Evolutionary conservation across 2,113 vertebrate species (phyloP).

Genomic region (Capreolus pygargus): DNA sequence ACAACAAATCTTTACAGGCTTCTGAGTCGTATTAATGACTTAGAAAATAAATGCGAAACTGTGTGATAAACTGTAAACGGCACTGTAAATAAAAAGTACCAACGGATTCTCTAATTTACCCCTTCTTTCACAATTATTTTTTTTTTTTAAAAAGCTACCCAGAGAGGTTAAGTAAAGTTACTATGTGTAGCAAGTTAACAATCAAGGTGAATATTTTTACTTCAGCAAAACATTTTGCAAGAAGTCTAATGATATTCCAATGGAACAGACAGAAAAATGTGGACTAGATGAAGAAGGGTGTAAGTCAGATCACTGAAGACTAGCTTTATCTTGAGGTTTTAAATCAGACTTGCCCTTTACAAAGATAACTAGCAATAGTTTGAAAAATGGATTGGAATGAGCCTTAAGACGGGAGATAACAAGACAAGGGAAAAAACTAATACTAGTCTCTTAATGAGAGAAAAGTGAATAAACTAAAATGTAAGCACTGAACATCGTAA

Average conservation of each 20-base stretch:
- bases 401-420: not conserved
- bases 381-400: conserved; percentile 14
- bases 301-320: not conserved
- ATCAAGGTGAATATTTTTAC: not conserved
- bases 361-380: not conserved
- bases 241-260: not conserved
- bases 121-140: not conserved
- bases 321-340: not conserved
- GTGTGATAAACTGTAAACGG: not conserved
- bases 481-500: not conserved
- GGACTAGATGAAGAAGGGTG: not conserved
- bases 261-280: not conserved
- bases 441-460: not conserved
- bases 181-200: not conserved
- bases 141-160: not conserved
- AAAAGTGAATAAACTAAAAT: not conserved
- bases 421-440: not conserved
- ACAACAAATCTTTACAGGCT: not conserved
- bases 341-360: not conserved
- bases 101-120: not conserved
- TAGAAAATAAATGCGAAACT: not conserved
- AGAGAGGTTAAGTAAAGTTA: not conserved
- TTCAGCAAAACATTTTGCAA: not conserved
- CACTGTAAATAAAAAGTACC: not conserved
- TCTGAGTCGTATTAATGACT: not conserved